Evolutionary conservation across 1,140 invertebrate species (phyloP).

Genomic region (Drosophila subpulchrella): DNA sequence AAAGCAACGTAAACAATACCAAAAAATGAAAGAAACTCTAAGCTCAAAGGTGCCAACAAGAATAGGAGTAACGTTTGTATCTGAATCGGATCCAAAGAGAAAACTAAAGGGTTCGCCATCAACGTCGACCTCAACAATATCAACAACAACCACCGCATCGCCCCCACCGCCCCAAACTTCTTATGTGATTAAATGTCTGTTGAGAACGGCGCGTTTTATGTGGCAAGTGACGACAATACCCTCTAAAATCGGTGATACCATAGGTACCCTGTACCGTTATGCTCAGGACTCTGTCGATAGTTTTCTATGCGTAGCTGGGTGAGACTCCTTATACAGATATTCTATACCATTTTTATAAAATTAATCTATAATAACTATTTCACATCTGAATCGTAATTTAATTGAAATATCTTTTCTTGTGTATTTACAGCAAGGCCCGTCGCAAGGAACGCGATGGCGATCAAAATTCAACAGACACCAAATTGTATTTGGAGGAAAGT

Average conservation of each 20-base stretch:
- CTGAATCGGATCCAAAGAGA: conserved; percentile 34
- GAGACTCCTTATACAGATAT: conserved; percentile 45
- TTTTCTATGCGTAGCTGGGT: conserved; percentile 84
- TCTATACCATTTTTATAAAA: not conserved
- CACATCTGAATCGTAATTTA: not conserved
- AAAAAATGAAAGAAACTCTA: conserved; percentile 77
- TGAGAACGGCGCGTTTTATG: conserved; percentile 83
- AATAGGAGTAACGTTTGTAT: conserved; percentile 40
- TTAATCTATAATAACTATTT: too few relatives aligned
- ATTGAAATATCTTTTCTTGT: conserved; percentile 7
- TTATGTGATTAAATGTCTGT: conserved; percentile 82
- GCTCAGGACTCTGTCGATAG: conserved; percentile 81
- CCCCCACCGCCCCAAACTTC: conserved; percentile 41
- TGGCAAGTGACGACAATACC: conserved; percentile 84
- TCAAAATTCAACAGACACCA: conserved; percentile 93
- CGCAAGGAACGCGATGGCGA: conserved; percentile 97
- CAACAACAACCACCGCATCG: conserved; percentile 17
- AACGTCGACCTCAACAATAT: conserved; percentile 22
- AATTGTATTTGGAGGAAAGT: conserved; percentile 97
- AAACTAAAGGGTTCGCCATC: conserved; percentile 25
- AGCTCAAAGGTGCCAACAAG: conserved; percentile 69
- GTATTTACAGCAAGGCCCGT: conserved; percentile 95
- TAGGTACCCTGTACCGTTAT: conserved; percentile 80
- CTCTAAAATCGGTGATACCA: conserved; percentile 80
- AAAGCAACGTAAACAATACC: conserved; percentile 58